Base-by-base conservation (phyloP, 2,113 vertebrate species). In the Festucalex cinctus region DNA sequence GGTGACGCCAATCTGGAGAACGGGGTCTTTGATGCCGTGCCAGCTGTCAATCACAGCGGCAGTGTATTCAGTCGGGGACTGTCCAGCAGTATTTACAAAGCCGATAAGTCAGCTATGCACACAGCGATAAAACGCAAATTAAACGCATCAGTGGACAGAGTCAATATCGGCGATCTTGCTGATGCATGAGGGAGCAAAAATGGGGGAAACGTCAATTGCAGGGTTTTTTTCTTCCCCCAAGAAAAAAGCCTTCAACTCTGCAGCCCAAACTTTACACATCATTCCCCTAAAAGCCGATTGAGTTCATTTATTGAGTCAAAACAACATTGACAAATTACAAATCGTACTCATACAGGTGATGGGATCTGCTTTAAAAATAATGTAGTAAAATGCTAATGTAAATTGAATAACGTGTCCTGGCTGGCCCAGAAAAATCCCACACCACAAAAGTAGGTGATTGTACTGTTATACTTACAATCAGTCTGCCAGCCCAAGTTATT, bases 261-360 rank as follows among this genome's bases (percentile, higher is more conserved):
- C 26, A 48, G 70, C 75, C 68, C 73, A 78, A 69, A 58, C 37
- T 65, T 76, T 77, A 76, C 69, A 76, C 77, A 78, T 12, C 35
- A 41, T 71, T 82, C 77, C 79, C 71, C 41, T 12, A 3, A 57
- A 37, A 69, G 67, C 20, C 58, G 39, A 69, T 48, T 62, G 43
- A 64, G 20, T n/a, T 5, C 3, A 1, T 37, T 60, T 36, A 3
- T 36, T 35, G 24, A 9, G 1, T 19, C 16, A 1, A 53, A 53
- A 53, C 51, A 3, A 9, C 1, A 24, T 49, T n/a, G n/a, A n/a
- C n/a, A n/a, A n/a, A 8, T 9, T 2, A 22, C 49, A 9, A 22
- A 51, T 13, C 39, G 3, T 41, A 9, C 39, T 22, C 20, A 51
- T 22, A 51, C 1, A 51, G 49, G n/a, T n/a, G 20, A 51, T 22